Conservation (phyloP, 2,113 vertebrate species). For the Dunckerocampus dactyliophorus region DNA sequence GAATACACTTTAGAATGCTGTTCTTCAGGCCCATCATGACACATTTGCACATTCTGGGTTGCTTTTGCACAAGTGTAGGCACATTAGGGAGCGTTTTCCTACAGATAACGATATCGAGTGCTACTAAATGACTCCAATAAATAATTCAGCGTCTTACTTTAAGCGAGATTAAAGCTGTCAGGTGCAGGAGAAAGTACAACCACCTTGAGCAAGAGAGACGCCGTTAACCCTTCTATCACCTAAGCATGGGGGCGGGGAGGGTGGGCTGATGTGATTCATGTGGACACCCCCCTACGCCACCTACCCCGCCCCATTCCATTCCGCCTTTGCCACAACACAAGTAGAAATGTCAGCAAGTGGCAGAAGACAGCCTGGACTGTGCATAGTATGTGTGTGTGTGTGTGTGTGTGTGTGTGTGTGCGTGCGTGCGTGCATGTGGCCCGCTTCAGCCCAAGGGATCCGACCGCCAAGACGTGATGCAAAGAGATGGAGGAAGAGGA, state of each 20-base stretch:
- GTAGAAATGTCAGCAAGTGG: conserved; percentile 44
- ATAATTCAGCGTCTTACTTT: conserved; percentile 11
- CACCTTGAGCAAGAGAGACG: conserved; percentile 15
- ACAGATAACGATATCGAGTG: background rate
- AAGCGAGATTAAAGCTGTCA: conserved; percentile 12
- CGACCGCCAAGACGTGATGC: conserved; percentile 30
- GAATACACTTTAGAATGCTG: no score
- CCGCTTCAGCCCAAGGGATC: background rate
- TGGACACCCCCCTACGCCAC: conserved; percentile 15
- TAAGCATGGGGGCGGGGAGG: background rate
- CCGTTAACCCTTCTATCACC: conserved; percentile 14
- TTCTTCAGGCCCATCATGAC: no score
- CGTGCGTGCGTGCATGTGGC: no score
- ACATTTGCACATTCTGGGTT: no score
- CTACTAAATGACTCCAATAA: conserved; percentile 6
- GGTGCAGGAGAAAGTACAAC: conserved; percentile 17
- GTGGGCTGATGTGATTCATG: conserved; percentile 35
- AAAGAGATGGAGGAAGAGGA: conserved; percentile 20
- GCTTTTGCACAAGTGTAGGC: no score
- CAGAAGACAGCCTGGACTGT: conserved; percentile 27
- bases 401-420: no score
- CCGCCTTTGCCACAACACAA: conserved; percentile 19
- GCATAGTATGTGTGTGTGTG: background rate
- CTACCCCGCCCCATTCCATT: no score
- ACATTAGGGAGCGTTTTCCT: background rate